phyloP scores from a whole-genome alignment of 2,113 vertebrate genomes.

The Gyps fulvus region DNA sequence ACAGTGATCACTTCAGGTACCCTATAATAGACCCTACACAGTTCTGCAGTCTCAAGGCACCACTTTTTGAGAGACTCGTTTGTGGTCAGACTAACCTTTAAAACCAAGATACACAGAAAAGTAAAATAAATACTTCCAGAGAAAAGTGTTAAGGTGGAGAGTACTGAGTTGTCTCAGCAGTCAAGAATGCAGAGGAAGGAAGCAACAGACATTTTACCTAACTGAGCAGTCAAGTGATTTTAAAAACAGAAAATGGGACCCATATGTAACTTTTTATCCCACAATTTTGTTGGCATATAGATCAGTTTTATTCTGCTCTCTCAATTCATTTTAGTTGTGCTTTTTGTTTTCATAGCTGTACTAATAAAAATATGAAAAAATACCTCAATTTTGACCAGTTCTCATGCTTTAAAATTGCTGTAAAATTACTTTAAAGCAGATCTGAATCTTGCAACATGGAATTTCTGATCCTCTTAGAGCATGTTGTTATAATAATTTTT shows the following conservation, averaged over 20 bases:
- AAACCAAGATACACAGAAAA: neutral
- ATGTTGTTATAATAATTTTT: neutral
- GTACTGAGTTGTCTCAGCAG: neutral
- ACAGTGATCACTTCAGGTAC: neutral
- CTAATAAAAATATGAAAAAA: neutral
- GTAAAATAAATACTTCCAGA: neutral
- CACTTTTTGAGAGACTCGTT: neutral
- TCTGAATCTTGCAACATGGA: neutral
- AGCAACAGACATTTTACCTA: neutral
- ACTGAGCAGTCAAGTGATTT: neutral
- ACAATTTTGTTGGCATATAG: neutral
- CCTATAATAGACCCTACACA: neutral
- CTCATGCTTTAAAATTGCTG: neutral
- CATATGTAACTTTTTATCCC: neutral
- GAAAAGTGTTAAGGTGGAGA: neutral
- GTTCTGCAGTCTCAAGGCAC: neutral
- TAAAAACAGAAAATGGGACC: neutral
- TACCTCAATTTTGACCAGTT: neutral
- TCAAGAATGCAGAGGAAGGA: neutral
- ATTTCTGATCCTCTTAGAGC: neutral
- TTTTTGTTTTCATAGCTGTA: neutral
- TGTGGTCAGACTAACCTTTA: neutral
- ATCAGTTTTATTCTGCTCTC: neutral
- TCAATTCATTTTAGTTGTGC: neutral
- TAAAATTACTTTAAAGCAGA: neutral